Conservation (phyloP, 2,888 invertebrate species). For the Hololepta plana region DNA sequence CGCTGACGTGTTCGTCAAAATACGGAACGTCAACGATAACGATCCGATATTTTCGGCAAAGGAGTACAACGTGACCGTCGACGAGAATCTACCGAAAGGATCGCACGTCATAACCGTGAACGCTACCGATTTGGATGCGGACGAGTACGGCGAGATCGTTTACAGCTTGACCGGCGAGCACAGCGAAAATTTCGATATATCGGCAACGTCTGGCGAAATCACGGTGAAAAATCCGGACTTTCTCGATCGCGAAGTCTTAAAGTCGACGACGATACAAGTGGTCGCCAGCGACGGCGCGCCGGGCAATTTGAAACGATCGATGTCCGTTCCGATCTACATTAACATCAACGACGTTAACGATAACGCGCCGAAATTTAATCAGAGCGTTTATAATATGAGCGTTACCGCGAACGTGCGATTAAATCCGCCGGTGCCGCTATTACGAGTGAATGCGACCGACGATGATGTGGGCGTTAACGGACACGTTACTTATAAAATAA, state of each 20-base stretch:
- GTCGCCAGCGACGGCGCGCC: constrained; percentile 69
- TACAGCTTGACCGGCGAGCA: constrained; percentile 64
- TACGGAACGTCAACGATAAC: constrained; percentile 77
- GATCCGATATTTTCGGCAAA: constrained; percentile 56
- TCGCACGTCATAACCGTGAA: constrained; percentile 54
- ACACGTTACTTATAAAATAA: constrained; percentile 55
- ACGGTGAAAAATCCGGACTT: constrained; percentile 50
- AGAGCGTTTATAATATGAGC: constrained; percentile 56
- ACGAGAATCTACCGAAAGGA: constrained; percentile 58
- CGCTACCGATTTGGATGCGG: constrained; percentile 64
- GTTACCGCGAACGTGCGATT: constrained; percentile 70
- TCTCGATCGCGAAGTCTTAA: constrained; percentile 60
- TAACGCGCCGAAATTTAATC: constrained; percentile 66
- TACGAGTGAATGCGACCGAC: constrained; percentile 68
- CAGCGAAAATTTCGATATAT: constrained; percentile 54
- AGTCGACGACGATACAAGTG: constrained; percentile 56
- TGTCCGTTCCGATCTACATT: constrained; percentile 62
- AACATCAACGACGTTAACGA: constrained; percentile 76
- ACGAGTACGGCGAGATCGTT: constrained; percentile 55
- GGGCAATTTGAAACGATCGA: constrained; percentile 42
- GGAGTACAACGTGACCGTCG: constrained; percentile 49
- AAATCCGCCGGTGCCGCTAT: constrained; percentile 63
- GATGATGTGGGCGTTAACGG: constrained; percentile 64
- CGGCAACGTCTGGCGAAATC: constrained; percentile 53
- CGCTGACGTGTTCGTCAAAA: constrained; percentile 56